These are phyloP conservation scores for Zygogramma bicolorata DNA, from an alignment of 2,888 invertebrate genomes.

Conservation along the genomic window DNA sequence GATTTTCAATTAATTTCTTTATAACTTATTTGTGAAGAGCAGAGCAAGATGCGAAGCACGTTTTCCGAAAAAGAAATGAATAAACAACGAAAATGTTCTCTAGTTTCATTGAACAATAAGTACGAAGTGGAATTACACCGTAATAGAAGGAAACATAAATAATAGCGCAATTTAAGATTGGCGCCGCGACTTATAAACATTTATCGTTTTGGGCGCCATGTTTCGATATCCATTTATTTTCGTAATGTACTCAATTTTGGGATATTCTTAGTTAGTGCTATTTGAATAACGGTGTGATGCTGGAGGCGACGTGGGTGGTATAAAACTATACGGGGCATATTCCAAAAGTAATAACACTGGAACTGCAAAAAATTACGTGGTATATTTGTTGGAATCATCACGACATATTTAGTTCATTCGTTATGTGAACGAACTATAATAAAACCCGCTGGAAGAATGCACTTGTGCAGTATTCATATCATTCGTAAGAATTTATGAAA, in stretches of 20 bases:
- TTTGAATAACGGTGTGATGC: conserved; percentile 25
- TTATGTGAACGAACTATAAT: no score
- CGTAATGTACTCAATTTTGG: conserved; percentile 38
- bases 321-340: background rate
- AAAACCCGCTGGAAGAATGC: no score
- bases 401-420: no score
- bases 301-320: conserved; percentile 16
- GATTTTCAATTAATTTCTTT: no score
- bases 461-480: no score
- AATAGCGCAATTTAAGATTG: conserved; percentile 31
- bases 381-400: no score
- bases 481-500: no score
- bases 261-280: conserved; percentile 33
- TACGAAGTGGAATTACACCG: background rate
- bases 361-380: background rate
- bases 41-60: no score
- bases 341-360: background rate
- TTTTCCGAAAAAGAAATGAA: background rate
- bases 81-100: background rate
- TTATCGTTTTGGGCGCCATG: conserved; percentile 48
- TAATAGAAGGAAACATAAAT: conserved; percentile 20
- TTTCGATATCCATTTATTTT: conserved; percentile 50
- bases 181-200: conserved; percentile 48
- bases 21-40: no score
- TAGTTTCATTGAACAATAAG: background rate